Base-by-base conservation (phyloP, 2,113 vertebrate genomes). In the Porphyrio hochstetteri region DNA sequence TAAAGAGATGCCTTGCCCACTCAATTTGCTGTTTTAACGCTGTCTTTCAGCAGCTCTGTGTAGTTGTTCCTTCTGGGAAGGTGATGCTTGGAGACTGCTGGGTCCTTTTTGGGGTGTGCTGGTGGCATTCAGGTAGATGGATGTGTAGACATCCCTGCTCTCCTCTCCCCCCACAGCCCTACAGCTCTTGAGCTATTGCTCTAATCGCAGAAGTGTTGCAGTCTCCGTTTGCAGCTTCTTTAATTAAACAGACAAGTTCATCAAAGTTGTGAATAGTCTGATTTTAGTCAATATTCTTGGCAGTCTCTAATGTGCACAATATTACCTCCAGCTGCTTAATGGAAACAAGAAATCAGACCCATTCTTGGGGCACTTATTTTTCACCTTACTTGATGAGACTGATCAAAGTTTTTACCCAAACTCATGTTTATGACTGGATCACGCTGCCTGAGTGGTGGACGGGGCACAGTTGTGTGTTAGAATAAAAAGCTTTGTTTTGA, bases 401-500 rank as follows among this genome's bases (percentile, higher is more conserved):
- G 60, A 81, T 61, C 16, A 42, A 74, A 86, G 75, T 33, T 67
- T 86, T 76, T 83, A 61, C 31, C 64, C 60, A 24, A 71, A 67
- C 74, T 92, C 76, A 44, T 75, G 60, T 55, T 33, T 77, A 5
- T 70, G 86, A 29, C 65, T 64, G 69, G 33, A 33, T 88, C 50
- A 17, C 14, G 1, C 17, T 2, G 6, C 57, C 60, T 75, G 67
- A 60, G 60, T 2, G 15, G 11, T 57, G 65, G 78, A 61, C 59
- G 56, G 94, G 25, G 86, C 42, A 16, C 46, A 65, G 46, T 65
- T 46, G 61, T 61, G 63, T 1, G 8, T 82, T 60, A 7, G 11
- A 71, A 86, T 82, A 27, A 77, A 91, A 84, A 88, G 61, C 87
- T 93, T 77, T 64, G 53, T 90, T 94, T 90, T 82, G 72, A 88